Percentiles rank a stretch among this genome's conserved stretches.
Evolutionary conservation across 2,888 invertebrate species (phyloP).

Genomic region (Tenthredo livida): DNA sequence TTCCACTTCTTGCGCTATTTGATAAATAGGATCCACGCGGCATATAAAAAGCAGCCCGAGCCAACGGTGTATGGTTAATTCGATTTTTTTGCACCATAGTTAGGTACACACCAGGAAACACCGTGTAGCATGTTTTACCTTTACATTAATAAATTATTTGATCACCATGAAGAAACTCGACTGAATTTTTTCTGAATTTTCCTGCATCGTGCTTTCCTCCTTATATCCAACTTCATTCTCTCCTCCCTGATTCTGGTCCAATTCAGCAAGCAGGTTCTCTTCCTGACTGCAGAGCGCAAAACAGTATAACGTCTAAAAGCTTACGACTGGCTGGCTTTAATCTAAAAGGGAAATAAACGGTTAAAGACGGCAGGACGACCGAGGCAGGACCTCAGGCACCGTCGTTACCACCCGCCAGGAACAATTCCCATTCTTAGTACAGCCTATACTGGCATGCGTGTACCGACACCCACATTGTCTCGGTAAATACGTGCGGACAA

Average conservation of each 20-base stretch:
- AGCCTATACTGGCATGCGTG: neutral
- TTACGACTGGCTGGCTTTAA: constrained; percentile 1
- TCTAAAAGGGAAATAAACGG: constrained; percentile 6
- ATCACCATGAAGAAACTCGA: neutral
- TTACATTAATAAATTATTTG: neutral
- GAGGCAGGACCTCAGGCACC: neutral
- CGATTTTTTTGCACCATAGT: too few relatives aligned
- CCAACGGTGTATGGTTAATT: neutral
- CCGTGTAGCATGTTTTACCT: neutral
- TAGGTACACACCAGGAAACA: neutral
- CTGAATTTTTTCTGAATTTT: neutral
- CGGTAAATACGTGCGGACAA: constrained; percentile 33
- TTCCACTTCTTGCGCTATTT: constrained; percentile 30
- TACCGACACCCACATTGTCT: constrained; percentile 9
- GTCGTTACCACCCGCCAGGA: neutral
- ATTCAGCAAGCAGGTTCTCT: neutral
- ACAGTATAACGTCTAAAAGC: constrained; percentile 2
- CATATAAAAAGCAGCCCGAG: neutral
- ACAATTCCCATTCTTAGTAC: neutral
- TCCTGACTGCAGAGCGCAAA: neutral
- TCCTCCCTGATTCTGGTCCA: neutral
- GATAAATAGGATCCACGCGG: neutral
- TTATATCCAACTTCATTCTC: neutral
- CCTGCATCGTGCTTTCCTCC: neutral
- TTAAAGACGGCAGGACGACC: neutral